Evolutionary conservation across 2,113 vertebrate genomes (phyloP).

Genomic region (Leuciscus idus): DNA sequence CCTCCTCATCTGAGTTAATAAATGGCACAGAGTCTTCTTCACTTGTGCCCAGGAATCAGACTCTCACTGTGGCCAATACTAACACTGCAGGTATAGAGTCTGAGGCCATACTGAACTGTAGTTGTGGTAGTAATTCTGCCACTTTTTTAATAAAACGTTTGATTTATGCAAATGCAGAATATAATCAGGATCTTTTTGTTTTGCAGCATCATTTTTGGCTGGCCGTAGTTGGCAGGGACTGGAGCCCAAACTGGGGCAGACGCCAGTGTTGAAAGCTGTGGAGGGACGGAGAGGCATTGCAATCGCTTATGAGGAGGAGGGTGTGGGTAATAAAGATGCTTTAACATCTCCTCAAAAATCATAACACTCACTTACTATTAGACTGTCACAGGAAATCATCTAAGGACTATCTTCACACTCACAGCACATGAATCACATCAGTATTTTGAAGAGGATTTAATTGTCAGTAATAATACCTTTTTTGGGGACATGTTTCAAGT

Average conservation of each 20-base stretch:
- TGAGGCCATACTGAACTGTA: not conserved
- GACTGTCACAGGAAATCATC: not conserved
- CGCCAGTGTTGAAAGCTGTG: slow-evolving; percentile 80
- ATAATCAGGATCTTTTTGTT: slow-evolving; percentile 22
- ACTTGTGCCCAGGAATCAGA: slow-evolving; percentile 80
- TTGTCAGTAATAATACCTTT: not conserved
- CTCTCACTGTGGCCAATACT: slow-evolving; percentile 72
- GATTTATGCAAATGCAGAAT: not conserved
- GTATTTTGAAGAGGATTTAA: not conserved
- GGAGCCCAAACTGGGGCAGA: slow-evolving; percentile 87
- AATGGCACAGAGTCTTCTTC: slow-evolving; percentile 48
- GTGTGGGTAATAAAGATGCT: slow-evolving; percentile 44
- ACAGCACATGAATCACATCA: not conserved
- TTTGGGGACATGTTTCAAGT: not conserved
- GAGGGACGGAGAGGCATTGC: slow-evolving; percentile 90
- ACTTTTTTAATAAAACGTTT: not conserved
- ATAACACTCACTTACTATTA: not conserved
- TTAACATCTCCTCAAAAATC: not conserved
- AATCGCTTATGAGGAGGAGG: slow-evolving; percentile 94
- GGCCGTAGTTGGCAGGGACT: slow-evolving; percentile 91
- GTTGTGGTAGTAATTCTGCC: not conserved
- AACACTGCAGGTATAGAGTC: slow-evolving; percentile 84
- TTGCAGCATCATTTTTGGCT: slow-evolving; percentile 85
- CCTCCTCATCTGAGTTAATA: not conserved
- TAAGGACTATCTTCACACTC: not conserved